Evolutionary conservation across 2,888 invertebrate genomes (phyloP).

Genomic region (Cecidostiba fungosa): DNA sequence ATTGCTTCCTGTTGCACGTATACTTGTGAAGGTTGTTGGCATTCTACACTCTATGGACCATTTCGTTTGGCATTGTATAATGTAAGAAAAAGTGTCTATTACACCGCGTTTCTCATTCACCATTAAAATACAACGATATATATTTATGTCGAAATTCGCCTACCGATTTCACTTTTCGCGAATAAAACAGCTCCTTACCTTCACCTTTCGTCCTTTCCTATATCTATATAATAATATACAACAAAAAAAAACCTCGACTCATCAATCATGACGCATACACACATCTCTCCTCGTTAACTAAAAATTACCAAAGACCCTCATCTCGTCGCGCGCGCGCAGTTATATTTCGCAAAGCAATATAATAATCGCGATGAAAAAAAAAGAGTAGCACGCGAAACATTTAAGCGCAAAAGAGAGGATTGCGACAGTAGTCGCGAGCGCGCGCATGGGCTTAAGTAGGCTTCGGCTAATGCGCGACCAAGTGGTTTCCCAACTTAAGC

Average conservation of each 20-base stretch:
- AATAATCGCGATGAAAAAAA: background rate
- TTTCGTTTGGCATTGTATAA: background rate
- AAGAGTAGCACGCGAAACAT: background rate
- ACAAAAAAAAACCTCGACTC: background rate
- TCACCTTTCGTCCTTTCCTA: background rate
- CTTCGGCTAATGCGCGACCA: slow-evolving; percentile 28
- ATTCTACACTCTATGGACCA: background rate
- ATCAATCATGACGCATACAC: background rate
- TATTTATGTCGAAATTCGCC: background rate
- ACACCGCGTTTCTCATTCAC: background rate
- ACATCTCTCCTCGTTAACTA: slow-evolving; percentile 19
- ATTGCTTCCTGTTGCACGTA: slow-evolving; percentile 22
- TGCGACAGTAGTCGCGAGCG: slow-evolving; percentile 30
- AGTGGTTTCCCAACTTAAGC: slow-evolving; percentile 42
- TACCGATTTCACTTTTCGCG: background rate
- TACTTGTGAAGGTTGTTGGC: background rate
- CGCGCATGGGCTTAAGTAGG: slow-evolving; percentile 25
- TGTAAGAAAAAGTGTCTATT: background rate
- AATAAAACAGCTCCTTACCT: background rate
- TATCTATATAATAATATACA: too few species aligned
- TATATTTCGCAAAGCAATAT: slow-evolving; percentile 22
- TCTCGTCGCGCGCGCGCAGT: background rate
- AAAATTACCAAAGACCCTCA: slow-evolving; percentile 29
- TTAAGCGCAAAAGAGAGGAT: slow-evolving; percentile 16
- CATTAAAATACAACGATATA: background rate